These are phyloP conservation scores for Melanotaenia pygmaea DNA, from an alignment of 2,797 vertebrate species.

Conservation along the genomic window DNA sequence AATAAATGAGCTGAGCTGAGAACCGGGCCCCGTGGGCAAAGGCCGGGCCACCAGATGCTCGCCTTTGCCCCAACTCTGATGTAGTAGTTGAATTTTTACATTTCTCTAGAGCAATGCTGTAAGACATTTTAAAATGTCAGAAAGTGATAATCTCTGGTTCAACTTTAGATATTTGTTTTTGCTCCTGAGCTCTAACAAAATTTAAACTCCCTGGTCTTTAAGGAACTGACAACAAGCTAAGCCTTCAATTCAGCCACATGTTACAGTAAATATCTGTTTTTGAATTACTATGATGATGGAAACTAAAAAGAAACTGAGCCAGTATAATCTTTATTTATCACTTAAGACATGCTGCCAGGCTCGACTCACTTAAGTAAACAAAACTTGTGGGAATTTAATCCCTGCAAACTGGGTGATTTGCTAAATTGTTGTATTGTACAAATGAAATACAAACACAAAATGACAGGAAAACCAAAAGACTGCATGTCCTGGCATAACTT, in stretches of 20 bases:
- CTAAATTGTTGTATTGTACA: conserved; percentile 27
- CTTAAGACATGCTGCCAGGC: conserved; percentile 14
- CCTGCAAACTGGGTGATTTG: conserved; percentile 47
- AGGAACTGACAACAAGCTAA: background rate
- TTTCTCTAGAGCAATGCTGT: too few species aligned
- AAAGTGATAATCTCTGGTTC: too few species aligned
- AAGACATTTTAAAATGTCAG: too few species aligned
- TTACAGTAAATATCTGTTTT: background rate
- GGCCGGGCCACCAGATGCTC: too few species aligned
- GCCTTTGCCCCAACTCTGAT: too few species aligned
- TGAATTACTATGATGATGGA: background rate
- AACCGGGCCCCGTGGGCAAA: too few species aligned
- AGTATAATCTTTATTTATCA: conserved; percentile 11
- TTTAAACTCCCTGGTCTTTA: background rate
- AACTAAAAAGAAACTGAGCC: background rate
- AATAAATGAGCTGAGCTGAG: too few species aligned
- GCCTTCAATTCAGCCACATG: background rate
- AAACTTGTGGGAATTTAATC: conserved; percentile 42
- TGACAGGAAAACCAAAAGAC: conserved; percentile 43
- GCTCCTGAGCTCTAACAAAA: background rate
- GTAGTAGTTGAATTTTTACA: too few species aligned
- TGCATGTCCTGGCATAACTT: conserved; percentile 41
- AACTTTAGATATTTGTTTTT: background rate
- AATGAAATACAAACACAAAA: conserved; percentile 25
- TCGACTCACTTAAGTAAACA: conserved; percentile 42